Base-by-base conservation (phyloP, 2,797 vertebrate species). In the Sebastes dallii region DNA sequence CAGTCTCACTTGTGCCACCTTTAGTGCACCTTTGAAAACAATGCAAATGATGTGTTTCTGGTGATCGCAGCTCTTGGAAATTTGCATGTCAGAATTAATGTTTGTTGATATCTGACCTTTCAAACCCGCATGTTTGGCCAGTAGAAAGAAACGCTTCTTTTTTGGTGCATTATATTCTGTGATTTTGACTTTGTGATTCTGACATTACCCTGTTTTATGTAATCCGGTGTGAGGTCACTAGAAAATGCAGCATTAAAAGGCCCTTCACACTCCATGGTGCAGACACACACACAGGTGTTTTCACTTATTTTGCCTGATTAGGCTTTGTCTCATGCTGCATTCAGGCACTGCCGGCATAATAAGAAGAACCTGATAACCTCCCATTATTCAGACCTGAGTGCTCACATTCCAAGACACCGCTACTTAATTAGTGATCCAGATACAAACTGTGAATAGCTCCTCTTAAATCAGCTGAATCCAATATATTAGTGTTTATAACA, bases 161-260 rank as follows among this genome's bases (percentile, higher is more conserved):
- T 68, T 74, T 61, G 36, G 8, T 69, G n/a, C 65, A 64, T 58
- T 14, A 60, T 59, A 60, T 55, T 56, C 36, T 69, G 7, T 52
- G 70, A 34, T 82, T 72, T 52, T 62, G 34, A 68, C 50, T 64
- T 77, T 72, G 34, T 56, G 68, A 72, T 73, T 62, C 60, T 66
- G 71, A 67, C 39, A 36, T 79, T 46, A 55, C 8, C n/a, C 18
- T 50, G 24, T 52, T 81, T 84, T 69, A 84, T 74, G 32, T 59
- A 46, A 74, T 30, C 12, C 7, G 0, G 12, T 67, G 67, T 13
- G 7, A 75, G 27, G 29, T 72, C 67, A n/a, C 67, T 14, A 29
- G 80, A 64, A 50, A 74, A 64, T 39, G 66, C 71, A 39, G 34
- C 55, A 62, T 62, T 78, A 52, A 65, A 65, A 72, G n/a, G 46